Evolutionary conservation across 2,797 vertebrate species (phyloP).

Genomic region (Mustela erminea): DNA sequence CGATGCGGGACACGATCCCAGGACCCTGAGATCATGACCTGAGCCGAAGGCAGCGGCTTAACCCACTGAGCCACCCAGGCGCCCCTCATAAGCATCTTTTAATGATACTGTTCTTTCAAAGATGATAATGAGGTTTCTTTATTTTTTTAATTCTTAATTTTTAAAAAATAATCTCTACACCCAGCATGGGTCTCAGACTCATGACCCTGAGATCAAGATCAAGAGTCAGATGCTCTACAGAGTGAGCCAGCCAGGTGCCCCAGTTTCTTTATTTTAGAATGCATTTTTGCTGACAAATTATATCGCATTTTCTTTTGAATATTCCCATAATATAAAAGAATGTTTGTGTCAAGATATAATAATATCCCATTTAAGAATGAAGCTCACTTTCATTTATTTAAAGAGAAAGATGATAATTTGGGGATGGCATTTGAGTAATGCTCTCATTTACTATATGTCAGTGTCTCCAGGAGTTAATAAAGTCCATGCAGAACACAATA

Average conservation of each 20-base stretch:
- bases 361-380: slow-evolving; percentile 59
- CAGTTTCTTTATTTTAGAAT: slow-evolving; percentile 27
- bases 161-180: background rate
- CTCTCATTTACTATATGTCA: slow-evolving; percentile 42
- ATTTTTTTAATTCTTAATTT: background rate
- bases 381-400: slow-evolving; percentile 55
- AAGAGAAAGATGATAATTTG: slow-evolving; percentile 49
- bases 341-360: slow-evolving; percentile 50
- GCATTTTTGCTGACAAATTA: slow-evolving; percentile 29
- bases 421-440: slow-evolving; percentile 58
- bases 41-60: too few species aligned
- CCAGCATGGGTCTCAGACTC: background rate
- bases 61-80: too few species aligned
- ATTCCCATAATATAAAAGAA: slow-evolving; percentile 52
- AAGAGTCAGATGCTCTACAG: background rate
- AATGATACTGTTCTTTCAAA: slow-evolving; percentile 44
- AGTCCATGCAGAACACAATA: slow-evolving; percentile 10
- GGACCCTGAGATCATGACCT: too few species aligned
- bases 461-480: slow-evolving; percentile 53
- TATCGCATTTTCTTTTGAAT: slow-evolving; percentile 30
- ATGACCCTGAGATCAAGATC: background rate
- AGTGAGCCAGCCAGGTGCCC: background rate
- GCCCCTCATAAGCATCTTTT: background rate
- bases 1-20: too few species aligned
- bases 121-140: background rate